Evolutionary conservation across 2,888 invertebrate species (phyloP), one percentile per base, ranked within the genome.

Genomic region (Ennomos quercinarius): DNA sequence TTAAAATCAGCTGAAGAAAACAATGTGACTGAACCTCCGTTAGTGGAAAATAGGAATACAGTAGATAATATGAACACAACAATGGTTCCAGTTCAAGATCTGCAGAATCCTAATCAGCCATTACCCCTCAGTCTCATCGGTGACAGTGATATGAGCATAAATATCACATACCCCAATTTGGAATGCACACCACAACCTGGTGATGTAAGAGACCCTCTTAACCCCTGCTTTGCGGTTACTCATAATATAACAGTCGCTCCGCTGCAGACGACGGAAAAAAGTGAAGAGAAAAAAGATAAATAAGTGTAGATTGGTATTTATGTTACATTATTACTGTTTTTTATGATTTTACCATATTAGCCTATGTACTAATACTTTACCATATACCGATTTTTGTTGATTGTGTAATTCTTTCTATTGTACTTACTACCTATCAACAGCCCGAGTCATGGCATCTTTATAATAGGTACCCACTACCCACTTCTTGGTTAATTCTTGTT

Each of bases 1-100:
- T 73, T 93, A 10, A 91, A 84, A 56, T 80, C 86, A 40, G 93
- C 93, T 12, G 90, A 91, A 37, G 88, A 91, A 74, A 91, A 93
- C 68, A 91, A 91, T 73, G 91, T 90, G 0, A 91, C 91, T n/a
- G 91, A 91, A 70, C 81, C 90, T 12, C 80, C 85, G 13, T 51
- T 77, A 27, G 17, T 72, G 37, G 64, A 66, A 40, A 51, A 55
- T 17, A 47, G 60, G 35, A 78, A 78, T 63, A 63, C 68, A 39
- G 66, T 72, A 17, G 77, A 72, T 12, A 64, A 64, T 57, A 35
- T 63, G 10, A 75, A 77, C 43, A 73, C 77, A 41, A 60, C 66
- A 37, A 51, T 57, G 45, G 43, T 62, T 10, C 55, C 63, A 43
- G 52, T 52, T 9, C 65, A 64, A 36, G 72, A 63, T 52, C 64